phyloP scores from a whole-genome alignment of 2,797 vertebrate genomes.

The Falco naumanni region DNA sequence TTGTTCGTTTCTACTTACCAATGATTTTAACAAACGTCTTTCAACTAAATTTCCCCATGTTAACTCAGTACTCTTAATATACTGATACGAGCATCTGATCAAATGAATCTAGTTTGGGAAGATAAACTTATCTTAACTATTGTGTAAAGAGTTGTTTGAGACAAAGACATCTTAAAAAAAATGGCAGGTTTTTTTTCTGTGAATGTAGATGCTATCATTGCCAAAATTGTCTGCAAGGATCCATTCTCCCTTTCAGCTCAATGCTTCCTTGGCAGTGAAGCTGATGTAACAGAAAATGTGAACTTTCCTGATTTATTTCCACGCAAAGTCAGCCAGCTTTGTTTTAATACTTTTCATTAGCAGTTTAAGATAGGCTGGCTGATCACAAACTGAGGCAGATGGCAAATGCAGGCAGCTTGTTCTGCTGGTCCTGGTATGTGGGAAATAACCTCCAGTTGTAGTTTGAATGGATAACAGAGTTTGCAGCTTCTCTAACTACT shows the following conservation, averaged over 20 bases:
- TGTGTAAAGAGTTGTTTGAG: neutral
- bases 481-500: neutral
- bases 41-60: neutral
- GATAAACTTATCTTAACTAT: neutral
- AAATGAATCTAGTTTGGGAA: neutral
- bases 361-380: neutral
- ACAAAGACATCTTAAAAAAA: neutral
- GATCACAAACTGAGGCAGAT: conserved; percentile 14
- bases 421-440: neutral
- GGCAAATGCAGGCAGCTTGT: conserved; percentile 13
- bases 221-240: conserved; percentile 7
- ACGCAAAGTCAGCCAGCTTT: neutral
- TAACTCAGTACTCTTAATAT: neutral
- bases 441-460: conserved; percentile 19
- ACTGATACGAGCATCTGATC: neutral
- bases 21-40: neutral
- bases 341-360: conserved; percentile 28
- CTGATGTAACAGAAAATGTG: conserved; percentile 1
- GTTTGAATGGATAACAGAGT: neutral
- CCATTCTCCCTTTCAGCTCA: conserved; percentile 8
- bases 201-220: neutral
- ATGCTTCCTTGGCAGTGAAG: conserved; percentile 10
- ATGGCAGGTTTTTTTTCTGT: neutral
- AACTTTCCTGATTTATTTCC: conserved; percentile 33
- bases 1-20: neutral